phyloP scores from a whole-genome alignment of 1,140 invertebrate species.

The Halictus rubicundus region DNA sequence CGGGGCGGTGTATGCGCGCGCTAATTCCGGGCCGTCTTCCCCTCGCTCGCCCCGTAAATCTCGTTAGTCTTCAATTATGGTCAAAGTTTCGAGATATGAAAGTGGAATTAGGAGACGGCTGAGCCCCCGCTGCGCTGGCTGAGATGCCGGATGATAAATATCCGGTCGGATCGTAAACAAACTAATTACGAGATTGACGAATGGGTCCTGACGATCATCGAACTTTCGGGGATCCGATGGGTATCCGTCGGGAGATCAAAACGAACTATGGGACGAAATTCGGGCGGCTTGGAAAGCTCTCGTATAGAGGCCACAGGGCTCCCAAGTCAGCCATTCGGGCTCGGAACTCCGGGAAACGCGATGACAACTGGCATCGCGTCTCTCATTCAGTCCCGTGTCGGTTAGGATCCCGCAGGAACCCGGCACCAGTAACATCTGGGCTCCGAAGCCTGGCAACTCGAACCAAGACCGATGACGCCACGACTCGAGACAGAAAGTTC shows the following conservation, averaged over 20 bases:
- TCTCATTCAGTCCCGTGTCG: neutral
- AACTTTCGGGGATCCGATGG: neutral
- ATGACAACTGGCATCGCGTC: neutral
- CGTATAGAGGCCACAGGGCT: neutral
- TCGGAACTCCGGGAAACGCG: neutral
- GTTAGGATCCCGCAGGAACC: neutral
- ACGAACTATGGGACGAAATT: neutral
- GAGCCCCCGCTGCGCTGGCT: neutral
- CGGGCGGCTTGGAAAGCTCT: neutral
- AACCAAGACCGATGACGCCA: constrained; percentile 31
- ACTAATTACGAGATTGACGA: constrained; percentile 26
- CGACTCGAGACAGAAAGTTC: constrained; percentile 9
- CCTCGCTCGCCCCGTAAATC: neutral
- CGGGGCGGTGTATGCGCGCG: neutral
- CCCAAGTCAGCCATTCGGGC: neutral
- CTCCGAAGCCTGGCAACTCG: constrained; percentile 3
- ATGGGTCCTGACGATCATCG: neutral
- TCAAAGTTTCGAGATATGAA: constrained; percentile 45
- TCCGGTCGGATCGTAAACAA: constrained; percentile 11
- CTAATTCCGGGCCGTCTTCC: constrained; percentile 23
- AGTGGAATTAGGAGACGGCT: constrained; percentile 30
- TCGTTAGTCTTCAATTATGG: constrained; percentile 40
- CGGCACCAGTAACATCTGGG: constrained; percentile 16
- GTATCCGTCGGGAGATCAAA: too few species aligned
- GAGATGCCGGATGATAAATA: constrained; percentile 9